Conservation (phyloP, 2,113 vertebrate genomes). For the Tor tambroides region DNA sequence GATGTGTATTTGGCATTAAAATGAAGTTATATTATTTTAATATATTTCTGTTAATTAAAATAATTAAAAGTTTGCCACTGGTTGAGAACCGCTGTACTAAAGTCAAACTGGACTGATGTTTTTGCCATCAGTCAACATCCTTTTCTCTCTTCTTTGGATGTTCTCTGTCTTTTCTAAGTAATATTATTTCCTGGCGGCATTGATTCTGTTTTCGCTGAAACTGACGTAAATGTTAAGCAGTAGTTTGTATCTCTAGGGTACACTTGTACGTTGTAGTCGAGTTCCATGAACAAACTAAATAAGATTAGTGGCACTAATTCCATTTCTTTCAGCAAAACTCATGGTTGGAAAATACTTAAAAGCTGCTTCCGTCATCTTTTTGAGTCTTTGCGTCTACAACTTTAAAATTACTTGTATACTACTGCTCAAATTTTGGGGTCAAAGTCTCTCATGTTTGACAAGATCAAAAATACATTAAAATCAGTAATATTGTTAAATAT, state of each 20-base stretch:
- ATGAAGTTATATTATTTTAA: too few species aligned
- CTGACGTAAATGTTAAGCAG: not conserved
- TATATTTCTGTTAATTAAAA: not conserved
- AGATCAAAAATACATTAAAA: too few species aligned
- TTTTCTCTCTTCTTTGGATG: not conserved
- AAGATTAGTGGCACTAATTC: slow-evolving; percentile 7
- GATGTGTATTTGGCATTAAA: too few species aligned
- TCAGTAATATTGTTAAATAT: too few species aligned
- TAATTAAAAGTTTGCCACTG: not conserved
- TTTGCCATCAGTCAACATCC: not conserved
- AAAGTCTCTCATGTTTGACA: too few species aligned
- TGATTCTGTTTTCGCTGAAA: not conserved
- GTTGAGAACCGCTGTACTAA: not conserved
- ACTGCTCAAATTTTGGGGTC: not conserved
- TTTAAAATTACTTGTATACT: too few species aligned
- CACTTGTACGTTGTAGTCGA: not conserved
- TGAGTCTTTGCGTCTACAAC: not conserved
- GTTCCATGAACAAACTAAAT: slow-evolving; percentile 15
- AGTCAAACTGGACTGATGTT: not conserved
- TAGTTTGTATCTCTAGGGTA: not conserved
- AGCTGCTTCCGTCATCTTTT: not conserved
- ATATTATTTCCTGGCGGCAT: not conserved
- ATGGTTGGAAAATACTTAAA: not conserved
- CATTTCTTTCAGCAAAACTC: not conserved
- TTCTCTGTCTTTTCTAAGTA: not conserved